Conservation (phyloP, 1,140 invertebrate genomes). For the Chrysopa pallens region DNA sequence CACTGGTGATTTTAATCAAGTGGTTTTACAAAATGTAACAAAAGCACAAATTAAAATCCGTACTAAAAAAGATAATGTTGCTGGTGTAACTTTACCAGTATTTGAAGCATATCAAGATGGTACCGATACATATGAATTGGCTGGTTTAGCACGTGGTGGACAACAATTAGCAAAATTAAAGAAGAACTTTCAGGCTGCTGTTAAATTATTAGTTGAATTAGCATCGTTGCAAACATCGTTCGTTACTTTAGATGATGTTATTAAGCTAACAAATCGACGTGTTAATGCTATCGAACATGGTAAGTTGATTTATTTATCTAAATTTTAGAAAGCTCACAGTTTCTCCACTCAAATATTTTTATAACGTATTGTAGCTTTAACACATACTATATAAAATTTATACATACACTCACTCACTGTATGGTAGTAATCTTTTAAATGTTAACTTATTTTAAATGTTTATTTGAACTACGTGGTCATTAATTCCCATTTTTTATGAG, state of each 20-base stretch:
- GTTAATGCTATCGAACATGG: conserved; percentile 99
- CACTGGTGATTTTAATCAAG: conserved; percentile 95
- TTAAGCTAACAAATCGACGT: conserved; percentile 93
- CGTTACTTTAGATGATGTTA: conserved; percentile 91
- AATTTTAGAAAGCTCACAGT: conserved; percentile 1
- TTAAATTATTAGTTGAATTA: conserved; percentile 82
- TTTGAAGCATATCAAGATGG: conserved; percentile 69
- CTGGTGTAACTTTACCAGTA: conserved; percentile 35
- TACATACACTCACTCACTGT: no score
- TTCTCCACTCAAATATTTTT: background rate
- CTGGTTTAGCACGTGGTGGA: conserved; percentile 84
- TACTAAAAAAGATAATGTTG: conserved; percentile 98
- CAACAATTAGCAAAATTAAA: conserved; percentile 89
- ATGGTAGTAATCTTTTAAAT: no score
- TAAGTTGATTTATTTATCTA: conserved; percentile 22
- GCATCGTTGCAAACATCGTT: conserved; percentile 95
- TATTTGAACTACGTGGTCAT: background rate
- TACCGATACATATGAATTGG: conserved; percentile 80
- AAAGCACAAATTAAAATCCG: conserved; percentile 98
- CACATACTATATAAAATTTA: no score
- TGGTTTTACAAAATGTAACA: conserved; percentile 97
- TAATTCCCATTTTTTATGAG: no score
- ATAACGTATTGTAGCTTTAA: no score
- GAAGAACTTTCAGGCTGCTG: conserved; percentile 86
- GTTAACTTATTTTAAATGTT: background rate